These are phyloP conservation scores for Eudasyphora cyanicolor DNA, from an alignment of 2,888 invertebrate species.

Conservation along the genomic window DNA sequence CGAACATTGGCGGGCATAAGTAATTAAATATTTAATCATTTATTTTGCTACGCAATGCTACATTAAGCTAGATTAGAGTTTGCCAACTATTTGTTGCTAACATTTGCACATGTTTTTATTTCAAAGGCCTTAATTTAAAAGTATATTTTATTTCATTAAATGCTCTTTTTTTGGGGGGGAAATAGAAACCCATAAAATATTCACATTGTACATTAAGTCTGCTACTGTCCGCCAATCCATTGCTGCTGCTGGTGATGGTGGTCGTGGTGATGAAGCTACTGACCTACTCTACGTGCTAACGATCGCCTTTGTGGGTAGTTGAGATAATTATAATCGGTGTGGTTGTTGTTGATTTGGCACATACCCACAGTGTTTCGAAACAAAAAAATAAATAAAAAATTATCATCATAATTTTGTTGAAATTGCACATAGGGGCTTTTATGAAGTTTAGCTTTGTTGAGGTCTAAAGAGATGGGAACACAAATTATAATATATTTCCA, in stretches of 20 bases:
- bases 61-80: background rate
- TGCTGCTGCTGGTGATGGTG: background rate
- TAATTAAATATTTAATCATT: conserved; percentile 4
- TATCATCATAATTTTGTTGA: too few species aligned
- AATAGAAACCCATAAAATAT: conserved; percentile 30
- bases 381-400: too few species aligned
- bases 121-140: background rate
- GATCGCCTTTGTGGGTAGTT: conserved; percentile 28
- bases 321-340: conserved; percentile 43
- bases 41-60: conserved; percentile 6
- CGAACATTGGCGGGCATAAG: background rate
- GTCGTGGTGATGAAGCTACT: conserved; percentile 37
- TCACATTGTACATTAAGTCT: background rate
- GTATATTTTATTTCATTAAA: background rate
- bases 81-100: conserved; percentile 24
- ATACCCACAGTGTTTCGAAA: conserved; percentile 4
- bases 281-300: conserved; percentile 57
- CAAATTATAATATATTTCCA: too few species aligned
- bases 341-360: background rate
- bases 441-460: too few species aligned
- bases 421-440: too few species aligned
- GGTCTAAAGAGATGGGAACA: too few species aligned
- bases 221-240: background rate
- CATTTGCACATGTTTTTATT: background rate
- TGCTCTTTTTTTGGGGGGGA: conserved; percentile 43